Evolutionary conservation across 2,888 invertebrate species (phyloP).

Genomic region (Phania funesta): DNA sequence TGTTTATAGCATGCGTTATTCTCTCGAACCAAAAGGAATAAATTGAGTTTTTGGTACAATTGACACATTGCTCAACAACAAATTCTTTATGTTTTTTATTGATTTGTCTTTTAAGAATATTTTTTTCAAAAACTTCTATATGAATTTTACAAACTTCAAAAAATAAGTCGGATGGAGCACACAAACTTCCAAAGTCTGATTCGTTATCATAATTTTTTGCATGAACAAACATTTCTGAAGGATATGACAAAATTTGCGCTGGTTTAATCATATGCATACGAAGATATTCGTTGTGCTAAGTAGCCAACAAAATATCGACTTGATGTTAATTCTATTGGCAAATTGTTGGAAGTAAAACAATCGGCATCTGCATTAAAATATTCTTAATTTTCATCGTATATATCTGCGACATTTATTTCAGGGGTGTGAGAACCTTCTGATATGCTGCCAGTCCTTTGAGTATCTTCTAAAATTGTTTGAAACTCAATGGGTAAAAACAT

Average conservation of each 20-base stretch:
- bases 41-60: too few relatives aligned
- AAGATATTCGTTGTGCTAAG: background rate
- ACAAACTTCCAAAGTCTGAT: slow-evolving; percentile 7
- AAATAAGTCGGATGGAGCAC: too few relatives aligned
- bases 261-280: background rate
- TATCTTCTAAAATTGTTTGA: too few relatives aligned
- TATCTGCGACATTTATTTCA: background rate
- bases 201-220: background rate
- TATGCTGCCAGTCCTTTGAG: too few relatives aligned
- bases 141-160: background rate
- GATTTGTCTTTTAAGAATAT: background rate
- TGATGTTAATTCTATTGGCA: too few relatives aligned
- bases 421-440: background rate
- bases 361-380: background rate
- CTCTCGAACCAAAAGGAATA: too few relatives aligned
- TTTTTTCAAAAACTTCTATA: slow-evolving; percentile 13
- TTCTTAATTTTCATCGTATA: background rate
- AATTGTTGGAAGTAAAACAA: background rate
- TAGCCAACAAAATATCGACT: too few relatives aligned
- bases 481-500: too few relatives aligned
- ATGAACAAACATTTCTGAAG: background rate
- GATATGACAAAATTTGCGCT: too few relatives aligned
- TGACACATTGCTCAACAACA: background rate
- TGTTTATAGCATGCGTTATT: too few relatives aligned
- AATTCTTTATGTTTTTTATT: background rate